phyloP scores from a whole-genome alignment of 2,797 vertebrate species.

The Dallia pectoralis region DNA sequence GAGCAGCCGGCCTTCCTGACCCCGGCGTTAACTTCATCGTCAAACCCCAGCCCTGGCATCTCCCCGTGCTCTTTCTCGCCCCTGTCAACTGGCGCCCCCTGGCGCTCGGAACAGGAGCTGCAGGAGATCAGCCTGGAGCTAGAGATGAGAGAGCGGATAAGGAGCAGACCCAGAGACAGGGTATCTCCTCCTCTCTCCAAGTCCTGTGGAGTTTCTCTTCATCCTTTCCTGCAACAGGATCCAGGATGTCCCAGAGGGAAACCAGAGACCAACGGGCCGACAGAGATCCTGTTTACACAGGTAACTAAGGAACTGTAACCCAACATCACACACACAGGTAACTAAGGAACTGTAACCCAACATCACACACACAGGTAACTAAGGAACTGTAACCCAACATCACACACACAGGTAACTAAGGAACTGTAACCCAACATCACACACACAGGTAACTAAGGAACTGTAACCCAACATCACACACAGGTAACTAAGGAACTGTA shows the following conservation, averaged over 20 bases:
- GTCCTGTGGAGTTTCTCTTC: slow-evolving; percentile 67
- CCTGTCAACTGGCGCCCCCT: slow-evolving; percentile 61
- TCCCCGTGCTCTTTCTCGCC: slow-evolving; percentile 50
- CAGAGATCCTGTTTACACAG: slow-evolving; percentile 67
- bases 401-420: too few species aligned
- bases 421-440: too few species aligned
- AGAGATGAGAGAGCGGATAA: slow-evolving; percentile 79
- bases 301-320: slow-evolving; percentile 30
- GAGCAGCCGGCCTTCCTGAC: slow-evolving; percentile 66
- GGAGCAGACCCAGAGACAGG: slow-evolving; percentile 71
- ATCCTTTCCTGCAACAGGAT: slow-evolving; percentile 83
- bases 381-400: too few species aligned
- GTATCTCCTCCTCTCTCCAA: slow-evolving; percentile 32
- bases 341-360: too few species aligned
- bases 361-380: too few species aligned
- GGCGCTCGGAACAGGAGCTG: slow-evolving; percentile 66
- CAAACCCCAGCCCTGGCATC: slow-evolving; percentile 70
- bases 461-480: too few species aligned
- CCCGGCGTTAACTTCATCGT: slow-evolving; percentile 64
- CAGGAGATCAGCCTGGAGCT: slow-evolving; percentile 75
- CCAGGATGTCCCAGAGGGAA: slow-evolving; percentile 59
- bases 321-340: neutral
- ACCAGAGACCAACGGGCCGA: slow-evolving; percentile 41
- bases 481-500: too few species aligned
- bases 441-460: too few species aligned